Evolutionary conservation across 2,888 invertebrate species (phyloP).

Genomic region (Flabesymbios commensalis): DNA sequence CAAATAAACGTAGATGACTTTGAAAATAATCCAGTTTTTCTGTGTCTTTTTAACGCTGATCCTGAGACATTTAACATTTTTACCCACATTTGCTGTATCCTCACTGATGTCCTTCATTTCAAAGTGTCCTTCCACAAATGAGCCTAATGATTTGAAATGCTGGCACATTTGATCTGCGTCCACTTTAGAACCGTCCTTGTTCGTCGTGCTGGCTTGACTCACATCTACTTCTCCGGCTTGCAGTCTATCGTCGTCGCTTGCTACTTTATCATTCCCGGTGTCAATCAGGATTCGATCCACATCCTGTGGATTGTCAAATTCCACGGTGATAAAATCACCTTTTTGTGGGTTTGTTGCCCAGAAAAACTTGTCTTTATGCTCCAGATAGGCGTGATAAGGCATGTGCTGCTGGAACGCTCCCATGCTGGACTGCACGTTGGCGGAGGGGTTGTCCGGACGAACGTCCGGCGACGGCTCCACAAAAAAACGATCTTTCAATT

Average conservation of each 20-base stretch:
- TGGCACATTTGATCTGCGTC: no score
- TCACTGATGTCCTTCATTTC: no score
- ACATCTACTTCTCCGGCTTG: neutral
- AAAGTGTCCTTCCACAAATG: no score
- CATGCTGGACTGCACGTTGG: constrained; percentile 54
- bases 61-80: neutral
- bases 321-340: constrained; percentile 15
- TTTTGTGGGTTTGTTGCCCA: constrained; percentile 25
- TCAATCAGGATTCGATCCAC: constrained; percentile 18
- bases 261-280: constrained; percentile 13
- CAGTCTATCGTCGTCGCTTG: neutral
- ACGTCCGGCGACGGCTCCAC: constrained; percentile 19
- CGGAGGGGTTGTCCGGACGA: constrained; percentile 53
- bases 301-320: constrained; percentile 16
- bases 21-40: neutral
- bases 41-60: neutral
- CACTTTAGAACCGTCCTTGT: no score
- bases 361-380: constrained; percentile 24
- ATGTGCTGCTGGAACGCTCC: constrained; percentile 45
- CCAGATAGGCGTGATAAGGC: constrained; percentile 50
- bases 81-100: no score
- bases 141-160: no score
- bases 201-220: no score
- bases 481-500: constrained; percentile 52
- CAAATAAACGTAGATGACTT: no score